A percentile compares a stretch with the other conserved stretches of the same genome.
Conservation (phyloP, 1,140 invertebrate species). For the Homarus americanus region DNA sequence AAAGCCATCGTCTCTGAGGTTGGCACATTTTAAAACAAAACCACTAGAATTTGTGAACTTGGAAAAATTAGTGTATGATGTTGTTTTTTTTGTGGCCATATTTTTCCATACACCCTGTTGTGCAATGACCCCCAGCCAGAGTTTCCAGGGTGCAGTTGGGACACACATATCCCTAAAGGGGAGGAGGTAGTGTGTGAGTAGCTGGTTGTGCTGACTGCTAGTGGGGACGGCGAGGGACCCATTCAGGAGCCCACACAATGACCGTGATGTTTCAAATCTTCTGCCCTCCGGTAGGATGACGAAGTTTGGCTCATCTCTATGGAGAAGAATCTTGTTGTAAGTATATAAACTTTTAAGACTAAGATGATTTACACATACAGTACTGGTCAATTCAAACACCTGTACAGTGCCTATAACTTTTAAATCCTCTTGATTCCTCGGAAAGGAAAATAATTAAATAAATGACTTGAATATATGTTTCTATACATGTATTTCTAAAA, state of each 20-base stretch:
- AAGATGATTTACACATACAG: no score
- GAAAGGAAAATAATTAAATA: no score
- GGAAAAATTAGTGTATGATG: slow-evolving; percentile 20
- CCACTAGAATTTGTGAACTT: not conserved
- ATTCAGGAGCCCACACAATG: not conserved
- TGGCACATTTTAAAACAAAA: not conserved
- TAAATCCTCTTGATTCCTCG: no score
- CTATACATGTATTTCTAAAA: no score
- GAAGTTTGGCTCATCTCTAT: not conserved
- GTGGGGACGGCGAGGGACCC: slow-evolving; percentile 15
- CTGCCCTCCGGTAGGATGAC: slow-evolving; percentile 22
- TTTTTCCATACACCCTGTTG: not conserved
- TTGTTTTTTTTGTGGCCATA: not conserved
- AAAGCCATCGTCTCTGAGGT: not conserved
- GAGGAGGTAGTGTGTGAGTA: not conserved
- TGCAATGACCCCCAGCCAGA: slow-evolving; percentile 23
- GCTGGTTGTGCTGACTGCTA: not conserved
- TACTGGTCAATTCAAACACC: no score
- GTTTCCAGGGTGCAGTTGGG: slow-evolving; percentile 51
- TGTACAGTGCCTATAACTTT: no score
- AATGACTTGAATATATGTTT: no score
- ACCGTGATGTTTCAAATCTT: not conserved
- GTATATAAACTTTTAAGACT: no score
- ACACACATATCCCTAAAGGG: slow-evolving; percentile 31
- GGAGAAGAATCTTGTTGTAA: no score